Evolutionary conservation across 2,113 vertebrate species (phyloP).

Genomic region (Pionites leucogaster): DNA sequence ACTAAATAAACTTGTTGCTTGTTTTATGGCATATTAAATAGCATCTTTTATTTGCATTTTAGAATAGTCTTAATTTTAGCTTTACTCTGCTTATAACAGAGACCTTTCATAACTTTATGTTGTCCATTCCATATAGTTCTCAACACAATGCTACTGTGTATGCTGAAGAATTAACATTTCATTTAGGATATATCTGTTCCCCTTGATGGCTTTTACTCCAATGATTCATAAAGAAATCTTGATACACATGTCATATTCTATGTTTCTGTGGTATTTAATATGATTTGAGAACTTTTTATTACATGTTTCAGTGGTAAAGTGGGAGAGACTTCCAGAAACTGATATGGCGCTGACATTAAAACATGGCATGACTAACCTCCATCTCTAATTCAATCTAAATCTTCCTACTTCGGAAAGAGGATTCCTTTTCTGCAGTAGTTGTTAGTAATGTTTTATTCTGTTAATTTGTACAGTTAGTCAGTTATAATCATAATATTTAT

Average conservation of each 20-base stretch:
- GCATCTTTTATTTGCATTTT: neutral
- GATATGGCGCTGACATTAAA: constrained; percentile 3
- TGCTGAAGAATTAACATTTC: neutral
- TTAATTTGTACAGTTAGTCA: neutral
- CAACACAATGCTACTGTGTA: neutral
- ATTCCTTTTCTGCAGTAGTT: neutral
- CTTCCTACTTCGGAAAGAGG: neutral
- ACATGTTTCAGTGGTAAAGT: neutral
- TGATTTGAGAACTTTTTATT: neutral
- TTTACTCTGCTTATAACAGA: neutral
- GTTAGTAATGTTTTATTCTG: neutral
- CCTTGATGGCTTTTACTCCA: neutral
- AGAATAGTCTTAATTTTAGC: neutral
- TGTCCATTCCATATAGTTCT: neutral
- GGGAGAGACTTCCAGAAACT: neutral
- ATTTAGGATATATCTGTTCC: neutral
- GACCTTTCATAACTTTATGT: neutral
- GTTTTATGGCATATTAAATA: neutral
- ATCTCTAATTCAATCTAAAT: neutral
- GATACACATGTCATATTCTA: neutral
- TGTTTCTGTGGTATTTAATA: neutral
- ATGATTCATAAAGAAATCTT: neutral
- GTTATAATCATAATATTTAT: neutral
- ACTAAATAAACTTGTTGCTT: neutral
- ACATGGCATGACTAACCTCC: neutral